Evolutionary conservation across 2,113 vertebrate genomes (phyloP).

Genomic region (Lycaon pictus): DNA sequence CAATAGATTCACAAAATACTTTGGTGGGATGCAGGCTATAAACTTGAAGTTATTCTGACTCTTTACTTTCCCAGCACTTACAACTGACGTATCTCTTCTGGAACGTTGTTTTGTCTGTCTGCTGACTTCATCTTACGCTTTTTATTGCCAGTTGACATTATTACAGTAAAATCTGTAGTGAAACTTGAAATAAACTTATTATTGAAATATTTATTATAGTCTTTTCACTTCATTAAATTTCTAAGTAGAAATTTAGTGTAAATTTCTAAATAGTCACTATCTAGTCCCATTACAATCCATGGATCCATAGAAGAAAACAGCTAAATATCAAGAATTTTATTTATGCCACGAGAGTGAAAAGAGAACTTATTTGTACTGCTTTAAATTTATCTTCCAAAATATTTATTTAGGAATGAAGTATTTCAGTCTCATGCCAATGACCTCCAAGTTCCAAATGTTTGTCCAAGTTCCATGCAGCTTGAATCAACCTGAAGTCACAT

Average conservation of each 20-base stretch:
- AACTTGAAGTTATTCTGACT: neutral
- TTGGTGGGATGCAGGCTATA: neutral
- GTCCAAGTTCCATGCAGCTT: neutral
- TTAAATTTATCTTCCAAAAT: constrained; percentile 42
- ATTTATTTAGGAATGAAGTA: constrained; percentile 39
- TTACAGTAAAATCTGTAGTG: neutral
- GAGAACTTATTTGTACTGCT: neutral
- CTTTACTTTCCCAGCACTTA: neutral
- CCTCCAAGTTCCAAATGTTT: neutral
- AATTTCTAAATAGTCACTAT: constrained; percentile 4
- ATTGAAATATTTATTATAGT: constrained; percentile 1
- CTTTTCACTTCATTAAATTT: neutral
- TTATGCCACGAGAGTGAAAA: neutral
- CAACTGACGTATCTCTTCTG: neutral
- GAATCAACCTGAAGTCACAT: neutral
- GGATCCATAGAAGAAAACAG: neutral
- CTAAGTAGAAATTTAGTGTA: neutral
- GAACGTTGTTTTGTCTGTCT: neutral
- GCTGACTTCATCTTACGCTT: neutral
- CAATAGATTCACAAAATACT: neutral
- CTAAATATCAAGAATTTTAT: constrained; percentile 36
- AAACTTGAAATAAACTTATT: neutral
- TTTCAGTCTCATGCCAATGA: neutral
- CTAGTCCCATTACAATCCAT: neutral
- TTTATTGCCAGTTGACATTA: neutral